Evolutionary conservation across 2,797 vertebrate species (phyloP).

Genomic region (Sciurus carolinensis): DNA sequence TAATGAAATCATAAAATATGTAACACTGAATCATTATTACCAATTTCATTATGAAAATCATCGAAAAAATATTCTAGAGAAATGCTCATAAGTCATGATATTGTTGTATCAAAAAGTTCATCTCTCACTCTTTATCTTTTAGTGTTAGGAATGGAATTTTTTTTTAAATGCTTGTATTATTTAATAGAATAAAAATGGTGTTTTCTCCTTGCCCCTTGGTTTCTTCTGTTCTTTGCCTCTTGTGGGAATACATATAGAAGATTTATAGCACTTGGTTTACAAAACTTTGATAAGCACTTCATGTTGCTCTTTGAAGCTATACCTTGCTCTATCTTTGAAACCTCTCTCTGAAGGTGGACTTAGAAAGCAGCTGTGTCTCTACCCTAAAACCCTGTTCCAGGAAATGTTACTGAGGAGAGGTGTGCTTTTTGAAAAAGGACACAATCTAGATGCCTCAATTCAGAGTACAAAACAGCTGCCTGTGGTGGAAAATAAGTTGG

Average conservation of each 20-base stretch:
- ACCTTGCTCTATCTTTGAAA: background rate
- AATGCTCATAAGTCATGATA: background rate
- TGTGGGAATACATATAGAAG: background rate
- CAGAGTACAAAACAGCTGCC: constrained; percentile 63
- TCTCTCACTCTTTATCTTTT: background rate
- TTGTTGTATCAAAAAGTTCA: background rate
- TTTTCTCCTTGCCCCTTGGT: background rate
- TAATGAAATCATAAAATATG: background rate
- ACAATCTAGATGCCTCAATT: background rate
- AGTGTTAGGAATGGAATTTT: background rate
- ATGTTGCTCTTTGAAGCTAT: background rate
- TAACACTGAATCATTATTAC: background rate
- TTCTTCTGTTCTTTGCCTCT: background rate
- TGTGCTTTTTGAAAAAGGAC: background rate
- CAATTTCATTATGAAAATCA: constrained; percentile 45
- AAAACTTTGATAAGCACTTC: background rate
- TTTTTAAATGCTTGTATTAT: background rate
- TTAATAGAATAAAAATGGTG: background rate
- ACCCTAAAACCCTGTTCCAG: background rate
- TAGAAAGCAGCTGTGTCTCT: background rate
- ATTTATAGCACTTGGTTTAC: background rate
- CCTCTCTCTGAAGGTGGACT: background rate
- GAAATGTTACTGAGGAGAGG: background rate
- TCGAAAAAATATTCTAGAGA: background rate
- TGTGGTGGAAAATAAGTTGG: constrained; percentile 71